These are phyloP conservation scores for Eledone cirrhosa DNA, from an alignment of 2,888 invertebrate genomes.

Conservation along the genomic window DNA sequence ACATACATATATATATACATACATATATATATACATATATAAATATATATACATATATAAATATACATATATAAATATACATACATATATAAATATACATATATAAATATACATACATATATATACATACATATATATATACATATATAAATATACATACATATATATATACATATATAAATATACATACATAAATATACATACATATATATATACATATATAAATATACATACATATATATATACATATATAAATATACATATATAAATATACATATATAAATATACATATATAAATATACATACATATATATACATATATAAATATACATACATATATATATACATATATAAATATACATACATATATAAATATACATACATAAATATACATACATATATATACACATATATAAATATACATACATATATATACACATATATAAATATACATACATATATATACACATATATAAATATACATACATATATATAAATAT, in stretches of 20 bases:
- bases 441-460: background rate
- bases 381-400: background rate
- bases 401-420: background rate
- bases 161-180: constrained; percentile 1
- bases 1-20: background rate
- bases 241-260: background rate
- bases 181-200: background rate
- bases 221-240: background rate
- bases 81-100: background rate
- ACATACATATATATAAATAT: background rate
- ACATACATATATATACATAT: background rate
- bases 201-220: background rate
- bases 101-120: background rate
- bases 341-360: background rate
- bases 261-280: background rate
- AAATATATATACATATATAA: background rate
- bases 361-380: background rate
- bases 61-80: background rate
- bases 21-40: background rate
- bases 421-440: background rate
- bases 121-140: background rate
- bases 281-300: background rate
- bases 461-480: background rate
- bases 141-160: background rate
- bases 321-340: background rate